phyloP scores from a whole-genome alignment of 2,113 vertebrate species.

The Psammodynastes pulverulentus region DNA sequence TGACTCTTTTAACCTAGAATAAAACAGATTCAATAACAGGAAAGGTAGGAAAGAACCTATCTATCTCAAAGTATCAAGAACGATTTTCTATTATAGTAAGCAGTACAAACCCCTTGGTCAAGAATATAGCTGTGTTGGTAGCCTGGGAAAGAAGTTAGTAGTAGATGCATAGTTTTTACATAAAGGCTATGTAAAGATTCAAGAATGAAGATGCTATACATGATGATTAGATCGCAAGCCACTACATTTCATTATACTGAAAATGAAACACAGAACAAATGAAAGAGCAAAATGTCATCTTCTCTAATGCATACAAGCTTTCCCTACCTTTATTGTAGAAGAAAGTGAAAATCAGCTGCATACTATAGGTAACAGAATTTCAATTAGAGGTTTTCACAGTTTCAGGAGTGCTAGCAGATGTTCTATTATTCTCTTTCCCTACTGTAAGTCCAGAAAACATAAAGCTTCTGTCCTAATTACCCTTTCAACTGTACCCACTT shows the following conservation, averaged over 20 bases:
- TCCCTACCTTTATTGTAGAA: conserved; percentile 18
- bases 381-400: conserved; percentile 13
- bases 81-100: conserved; percentile 13
- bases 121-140: conserved; percentile 29
- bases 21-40: conserved; percentile 15
- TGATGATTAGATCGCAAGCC: neutral
- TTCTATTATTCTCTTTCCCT: neutral
- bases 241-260: neutral
- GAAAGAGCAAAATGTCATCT: conserved; percentile 15
- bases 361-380: conserved; percentile 33
- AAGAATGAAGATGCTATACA: conserved; percentile 42
- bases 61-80: neutral
- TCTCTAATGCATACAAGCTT: fast-evolving
- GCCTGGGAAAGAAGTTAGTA: conserved; percentile 31
- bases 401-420: conserved; percentile 28
- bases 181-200: conserved; percentile 42
- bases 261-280: conserved; percentile 14
- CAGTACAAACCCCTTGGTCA: conserved; percentile 15
- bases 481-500: conserved; percentile 11
- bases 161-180: conserved; percentile 32
- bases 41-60: neutral
- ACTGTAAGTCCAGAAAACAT: conserved; percentile 5
- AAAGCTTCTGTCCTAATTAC: conserved; percentile 38
- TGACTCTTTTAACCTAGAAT: neutral
- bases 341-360: conserved; percentile 33